A percentile compares a stretch with the other conserved stretches of the same genome.
phyloP scores from a whole-genome alignment of 2,113 vertebrate genomes.

The Alethe castanea region DNA sequence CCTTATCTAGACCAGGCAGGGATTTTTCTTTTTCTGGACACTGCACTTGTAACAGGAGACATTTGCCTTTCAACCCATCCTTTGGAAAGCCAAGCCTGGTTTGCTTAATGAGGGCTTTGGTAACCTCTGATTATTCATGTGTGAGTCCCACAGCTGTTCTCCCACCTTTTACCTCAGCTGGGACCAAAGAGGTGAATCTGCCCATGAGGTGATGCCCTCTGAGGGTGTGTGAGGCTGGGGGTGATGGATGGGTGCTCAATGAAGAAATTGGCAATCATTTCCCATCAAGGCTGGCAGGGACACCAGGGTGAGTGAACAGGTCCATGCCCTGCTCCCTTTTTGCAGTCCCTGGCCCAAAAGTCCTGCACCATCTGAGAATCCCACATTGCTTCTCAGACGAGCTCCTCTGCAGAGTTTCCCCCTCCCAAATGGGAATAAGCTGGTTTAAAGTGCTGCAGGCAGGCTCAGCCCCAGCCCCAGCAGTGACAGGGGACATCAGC shows the following conservation, averaged over 20 bases:
- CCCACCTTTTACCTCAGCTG: not conserved
- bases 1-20: constrained; percentile 50
- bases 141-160: not conserved
- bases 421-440: not conserved
- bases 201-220: not conserved
- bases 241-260: accelerated
- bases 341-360: not conserved
- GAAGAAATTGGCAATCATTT: not conserved
- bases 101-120: not conserved
- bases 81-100: not conserved
- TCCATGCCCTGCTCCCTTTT: not conserved
- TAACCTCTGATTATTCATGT: not conserved
- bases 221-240: accelerated
- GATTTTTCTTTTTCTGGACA: constrained; percentile 10
- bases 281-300: not conserved
- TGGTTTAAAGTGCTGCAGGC: accelerated
- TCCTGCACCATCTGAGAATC: not conserved
- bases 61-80: not conserved
- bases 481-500: not conserved
- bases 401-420: not conserved
- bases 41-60: constrained; percentile 25
- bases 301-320: not conserved
- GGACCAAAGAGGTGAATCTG: not conserved
- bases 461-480: not conserved
- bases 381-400: accelerated